Percentiles rank a stretch among this genome's conserved stretches.
These are phyloP conservation scores for Vicugna pacos DNA, from an alignment of 2,113 vertebrate genomes.

Conservation along the genomic window DNA sequence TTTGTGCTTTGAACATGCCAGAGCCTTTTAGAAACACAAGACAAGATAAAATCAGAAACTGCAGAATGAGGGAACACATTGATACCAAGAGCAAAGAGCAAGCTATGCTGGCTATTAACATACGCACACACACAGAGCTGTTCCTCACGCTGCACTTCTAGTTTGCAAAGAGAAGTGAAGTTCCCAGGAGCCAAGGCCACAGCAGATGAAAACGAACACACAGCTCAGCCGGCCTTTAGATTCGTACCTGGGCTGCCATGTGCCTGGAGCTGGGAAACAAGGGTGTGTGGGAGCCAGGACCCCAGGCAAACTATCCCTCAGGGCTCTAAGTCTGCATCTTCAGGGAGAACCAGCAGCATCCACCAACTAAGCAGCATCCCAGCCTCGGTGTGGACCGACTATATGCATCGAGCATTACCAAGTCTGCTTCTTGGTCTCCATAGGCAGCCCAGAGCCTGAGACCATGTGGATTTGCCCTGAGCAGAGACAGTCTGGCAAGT, in stretches of 20 bases:
- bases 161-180: not conserved
- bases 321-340: not conserved
- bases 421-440: not conserved
- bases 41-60: not conserved
- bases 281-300: not conserved
- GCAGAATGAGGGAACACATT: not conserved
- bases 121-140: not conserved
- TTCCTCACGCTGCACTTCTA: not conserved
- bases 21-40: not conserved
- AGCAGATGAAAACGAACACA: not conserved
- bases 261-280: not conserved
- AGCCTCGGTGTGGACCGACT: not conserved
- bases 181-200: not conserved
- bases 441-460: not conserved
- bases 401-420: no score
- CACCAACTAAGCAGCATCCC: not conserved
- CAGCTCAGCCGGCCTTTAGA: not conserved
- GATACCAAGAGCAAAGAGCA: not conserved
- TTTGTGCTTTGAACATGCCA: not conserved
- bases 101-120: not conserved
- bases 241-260: not conserved
- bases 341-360: no score
- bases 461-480: not conserved
- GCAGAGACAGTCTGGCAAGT: not conserved
- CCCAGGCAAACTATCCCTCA: not conserved